Evolutionary conservation across 2,113 vertebrate genomes (phyloP).

Genomic region (Hoplias malabaricus): DNA sequence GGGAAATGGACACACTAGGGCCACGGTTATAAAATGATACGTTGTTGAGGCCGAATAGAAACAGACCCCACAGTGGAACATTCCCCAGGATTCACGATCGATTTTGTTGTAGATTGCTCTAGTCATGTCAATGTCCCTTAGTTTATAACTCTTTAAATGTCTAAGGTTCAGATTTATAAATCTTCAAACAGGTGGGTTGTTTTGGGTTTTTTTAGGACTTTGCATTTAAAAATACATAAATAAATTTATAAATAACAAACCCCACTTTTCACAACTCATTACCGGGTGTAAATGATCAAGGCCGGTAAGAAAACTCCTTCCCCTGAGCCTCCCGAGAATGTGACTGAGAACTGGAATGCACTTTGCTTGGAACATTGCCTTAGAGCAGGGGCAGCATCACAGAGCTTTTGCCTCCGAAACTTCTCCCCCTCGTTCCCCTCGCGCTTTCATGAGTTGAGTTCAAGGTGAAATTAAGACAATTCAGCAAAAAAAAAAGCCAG

Average conservation of each 20-base stretch:
- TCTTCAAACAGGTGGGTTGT: too few relatives aligned
- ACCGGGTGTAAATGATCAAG: background rate
- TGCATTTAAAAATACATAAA: too few relatives aligned
- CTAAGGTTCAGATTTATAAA: too few relatives aligned
- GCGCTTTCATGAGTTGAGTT: conserved; percentile 55
- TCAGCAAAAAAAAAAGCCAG: conserved; percentile 52
- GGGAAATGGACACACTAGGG: too few relatives aligned
- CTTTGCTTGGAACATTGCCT: background rate
- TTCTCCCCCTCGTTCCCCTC: background rate
- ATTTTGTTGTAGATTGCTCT: background rate
- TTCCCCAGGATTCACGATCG: too few relatives aligned
- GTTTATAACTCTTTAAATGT: too few relatives aligned
- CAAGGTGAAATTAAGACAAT: conserved; percentile 60
- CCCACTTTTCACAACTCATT: background rate
- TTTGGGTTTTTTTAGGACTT: too few relatives aligned
- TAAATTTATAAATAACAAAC: too few relatives aligned
- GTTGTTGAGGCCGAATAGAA: too few relatives aligned
- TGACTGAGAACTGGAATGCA: background rate
- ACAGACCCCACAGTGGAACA: too few relatives aligned
- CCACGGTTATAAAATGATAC: too few relatives aligned
- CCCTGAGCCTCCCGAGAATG: background rate
- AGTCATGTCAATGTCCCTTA: background rate
- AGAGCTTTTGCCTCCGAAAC: conserved; percentile 21
- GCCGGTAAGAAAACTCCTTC: conserved; percentile 10
- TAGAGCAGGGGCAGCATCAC: conserved; percentile 1